Percentiles rank a stretch among this genome's conserved stretches.
Evolutionary conservation across 2,888 invertebrate species (phyloP).

Genomic region (Liodrosophila aerea): DNA sequence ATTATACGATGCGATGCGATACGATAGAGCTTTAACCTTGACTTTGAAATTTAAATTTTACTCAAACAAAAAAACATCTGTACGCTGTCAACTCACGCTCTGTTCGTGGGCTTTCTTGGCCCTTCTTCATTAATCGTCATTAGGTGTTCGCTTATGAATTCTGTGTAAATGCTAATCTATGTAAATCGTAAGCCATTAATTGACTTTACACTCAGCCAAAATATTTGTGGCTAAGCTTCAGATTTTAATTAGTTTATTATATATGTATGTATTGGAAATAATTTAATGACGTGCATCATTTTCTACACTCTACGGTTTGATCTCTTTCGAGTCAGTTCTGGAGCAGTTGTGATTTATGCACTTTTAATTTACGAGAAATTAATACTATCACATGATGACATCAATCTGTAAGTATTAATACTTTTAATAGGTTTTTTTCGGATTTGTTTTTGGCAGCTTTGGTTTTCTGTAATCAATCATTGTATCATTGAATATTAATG

Average conservation of each 20-base stretch:
- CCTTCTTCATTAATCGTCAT: slow-evolving; percentile 37
- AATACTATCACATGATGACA: slow-evolving; percentile 24
- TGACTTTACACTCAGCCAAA: slow-evolving; percentile 26
- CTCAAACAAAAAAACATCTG: slow-evolving; percentile 2
- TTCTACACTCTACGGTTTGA: no score
- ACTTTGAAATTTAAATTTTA: slow-evolving; percentile 53
- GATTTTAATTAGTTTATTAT: no score
- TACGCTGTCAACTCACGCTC: slow-evolving; percentile 2
- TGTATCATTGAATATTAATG: background rate
- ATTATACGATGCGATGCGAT: slow-evolving; percentile 27
- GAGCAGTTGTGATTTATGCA: no score
- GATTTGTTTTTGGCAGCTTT: background rate
- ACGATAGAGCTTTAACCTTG: slow-evolving; percentile 47
- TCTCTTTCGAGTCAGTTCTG: no score
- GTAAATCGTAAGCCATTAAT: slow-evolving; percentile 33
- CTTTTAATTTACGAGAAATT: slow-evolving; percentile 9
- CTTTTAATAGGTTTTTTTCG: background rate
- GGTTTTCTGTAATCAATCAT: slow-evolving; percentile 9
- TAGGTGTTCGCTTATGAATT: slow-evolving; percentile 36
- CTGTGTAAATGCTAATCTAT: slow-evolving; percentile 35
- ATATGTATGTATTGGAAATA: no score
- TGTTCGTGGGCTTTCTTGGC: slow-evolving; percentile 30
- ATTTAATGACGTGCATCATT: no score
- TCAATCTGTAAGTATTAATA: background rate
- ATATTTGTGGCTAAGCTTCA: no score